Evolutionary conservation across 2,797 vertebrate species (phyloP).

Genomic region (Cyclopterus lumpus): DNA sequence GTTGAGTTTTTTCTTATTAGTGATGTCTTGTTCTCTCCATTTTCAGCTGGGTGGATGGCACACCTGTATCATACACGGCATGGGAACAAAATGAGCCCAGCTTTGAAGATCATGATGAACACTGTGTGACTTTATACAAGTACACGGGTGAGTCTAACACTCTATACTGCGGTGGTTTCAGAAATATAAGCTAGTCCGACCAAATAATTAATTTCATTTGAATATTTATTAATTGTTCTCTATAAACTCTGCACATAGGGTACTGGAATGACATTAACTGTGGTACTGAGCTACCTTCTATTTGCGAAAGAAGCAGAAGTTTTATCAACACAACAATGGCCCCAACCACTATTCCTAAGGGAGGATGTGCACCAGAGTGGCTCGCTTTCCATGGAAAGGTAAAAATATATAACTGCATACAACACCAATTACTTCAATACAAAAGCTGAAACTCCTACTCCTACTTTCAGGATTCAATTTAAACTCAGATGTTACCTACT

Average conservation of each 20-base stretch:
- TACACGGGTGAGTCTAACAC: slow-evolving; percentile 85
- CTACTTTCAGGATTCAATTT: neutral
- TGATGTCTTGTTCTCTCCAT: neutral
- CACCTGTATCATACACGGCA: slow-evolving; percentile 88
- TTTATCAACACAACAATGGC: slow-evolving; percentile 85
- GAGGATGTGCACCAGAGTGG: slow-evolving; percentile 91
- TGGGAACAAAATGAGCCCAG: slow-evolving; percentile 96
- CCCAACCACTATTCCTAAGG: slow-evolving; percentile 81
- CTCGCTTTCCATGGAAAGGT: slow-evolving; percentile 89
- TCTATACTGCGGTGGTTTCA: neutral
- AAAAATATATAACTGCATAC: slow-evolving; percentile 26
- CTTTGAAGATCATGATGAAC: slow-evolving; percentile 98
- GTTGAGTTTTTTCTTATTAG: neutral
- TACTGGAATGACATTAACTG: slow-evolving; percentile 98
- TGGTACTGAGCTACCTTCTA: slow-evolving; percentile 87
- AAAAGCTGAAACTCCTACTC: neutral
- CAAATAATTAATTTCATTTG: fast-evolving
- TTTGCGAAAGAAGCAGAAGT: slow-evolving; percentile 90
- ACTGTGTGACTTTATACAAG: slow-evolving; percentile 92
- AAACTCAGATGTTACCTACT: neutral
- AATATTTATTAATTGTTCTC: neutral
- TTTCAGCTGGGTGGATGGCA: slow-evolving; percentile 92
- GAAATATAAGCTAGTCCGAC: neutral
- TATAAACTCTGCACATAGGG: slow-evolving; percentile 58
- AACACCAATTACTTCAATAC: neutral